Base-by-base conservation (phyloP, 2,797 vertebrate genomes). In the Acanthurus tractus region DNA sequence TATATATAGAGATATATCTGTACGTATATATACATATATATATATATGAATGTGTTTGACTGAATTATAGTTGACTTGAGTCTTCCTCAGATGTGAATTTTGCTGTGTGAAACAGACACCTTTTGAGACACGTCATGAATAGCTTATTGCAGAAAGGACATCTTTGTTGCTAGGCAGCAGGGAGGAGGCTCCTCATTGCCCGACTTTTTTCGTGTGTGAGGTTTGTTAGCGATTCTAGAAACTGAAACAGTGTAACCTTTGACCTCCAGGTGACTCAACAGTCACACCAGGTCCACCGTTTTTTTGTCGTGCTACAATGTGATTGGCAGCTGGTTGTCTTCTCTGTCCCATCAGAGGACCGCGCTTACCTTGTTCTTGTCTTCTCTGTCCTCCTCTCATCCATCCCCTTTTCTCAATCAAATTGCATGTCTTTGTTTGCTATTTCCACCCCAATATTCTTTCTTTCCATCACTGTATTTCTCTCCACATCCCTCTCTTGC, bases 141-240 rank as follows among this genome's bases (percentile, higher is more conserved):
- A 74, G 68, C 73, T 82, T 42, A 70, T 72, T 74, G 64, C 65
- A 57, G 38, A 48, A 23, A 83, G 76, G 73, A 90, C 65, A 48
- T 84, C 76, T 82, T 86, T 92, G 94, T 95, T 95, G 93, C 93
- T 93, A 92, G 88, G 94, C 93, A 94, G 88, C 87, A 78, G 57
- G 53, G 2, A 74, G 75, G 58, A 62, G 36, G 71, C 77, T 85
- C 76, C 75, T 85, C 20, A 3, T 70, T 77, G 80, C 52, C 68
- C 64, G 53, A 56, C 70, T 80, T 73, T 70, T 70, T 76, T 52
- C 54, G 23, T 63, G 55, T 54, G 29, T 50, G 69, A 76, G 76
- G 54, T 62, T 77, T 82, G 48, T 53, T 48, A 22, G 62, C 72
- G 56, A 84, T 74, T 87, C 22, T 44, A 15, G 45, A 49, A 74